phyloP scores from a whole-genome alignment of 2,888 invertebrate genomes.

The Atrina japonica region DNA sequence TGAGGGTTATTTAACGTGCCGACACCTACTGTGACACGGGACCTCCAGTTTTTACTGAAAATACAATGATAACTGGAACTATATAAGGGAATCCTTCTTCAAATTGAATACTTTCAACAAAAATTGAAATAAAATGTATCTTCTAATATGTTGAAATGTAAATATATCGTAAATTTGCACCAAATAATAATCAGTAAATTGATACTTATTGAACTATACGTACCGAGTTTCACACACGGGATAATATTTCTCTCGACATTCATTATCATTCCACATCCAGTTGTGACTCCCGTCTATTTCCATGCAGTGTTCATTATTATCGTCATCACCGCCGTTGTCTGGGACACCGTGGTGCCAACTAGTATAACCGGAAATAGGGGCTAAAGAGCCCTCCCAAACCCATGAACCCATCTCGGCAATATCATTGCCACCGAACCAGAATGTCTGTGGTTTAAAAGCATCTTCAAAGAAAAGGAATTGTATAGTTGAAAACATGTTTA shows the following conservation, averaged over 20 bases:
- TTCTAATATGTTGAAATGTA: no score
- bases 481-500: background rate
- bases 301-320: slow-evolving; percentile 37
- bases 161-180: no score
- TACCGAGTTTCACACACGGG: slow-evolving; percentile 35
- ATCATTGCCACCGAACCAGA: slow-evolving; percentile 39
- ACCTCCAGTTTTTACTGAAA: no score
- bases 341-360: slow-evolving; percentile 20
- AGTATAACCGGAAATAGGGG: slow-evolving; percentile 10
- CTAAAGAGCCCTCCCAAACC: slow-evolving; percentile 28
- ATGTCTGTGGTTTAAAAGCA: slow-evolving; percentile 10
- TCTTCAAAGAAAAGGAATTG: background rate
- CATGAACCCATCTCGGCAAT: slow-evolving; percentile 33
- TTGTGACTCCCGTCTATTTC: slow-evolving; percentile 11
- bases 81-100: no score
- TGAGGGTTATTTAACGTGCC: no score
- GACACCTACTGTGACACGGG: no score
- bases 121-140: no score
- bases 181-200: no score
- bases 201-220: no score
- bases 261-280: slow-evolving; percentile 36
- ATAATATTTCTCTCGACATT: slow-evolving; percentile 29
- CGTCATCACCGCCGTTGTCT: slow-evolving; percentile 13
- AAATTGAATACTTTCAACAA: no score
- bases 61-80: no score